Percentiles rank a stretch among this genome's conserved stretches.
phyloP scores from a whole-genome alignment of 2,797 vertebrate genomes.

The Rhynchonycteris naso region DNA sequence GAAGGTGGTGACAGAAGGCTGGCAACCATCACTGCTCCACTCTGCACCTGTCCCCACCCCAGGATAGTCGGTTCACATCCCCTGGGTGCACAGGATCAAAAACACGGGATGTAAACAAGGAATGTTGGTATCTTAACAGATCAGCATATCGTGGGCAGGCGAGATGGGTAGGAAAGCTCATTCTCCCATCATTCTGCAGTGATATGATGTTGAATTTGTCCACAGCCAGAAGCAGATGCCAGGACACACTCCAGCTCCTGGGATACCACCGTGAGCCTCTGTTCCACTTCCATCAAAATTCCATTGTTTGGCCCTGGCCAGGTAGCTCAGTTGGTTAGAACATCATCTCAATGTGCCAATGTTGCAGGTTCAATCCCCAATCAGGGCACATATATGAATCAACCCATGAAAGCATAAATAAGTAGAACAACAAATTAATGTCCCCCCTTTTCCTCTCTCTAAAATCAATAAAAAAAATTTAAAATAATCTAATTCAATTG shows the following conservation, averaged over 20 bases:
- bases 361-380: no score
- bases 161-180: neutral
- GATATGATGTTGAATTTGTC: neutral
- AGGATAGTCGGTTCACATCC: neutral
- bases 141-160: neutral
- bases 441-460: no score
- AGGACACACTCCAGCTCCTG: neutral
- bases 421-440: no score
- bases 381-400: no score
- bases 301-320: neutral
- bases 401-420: no score
- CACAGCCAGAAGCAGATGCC: neutral
- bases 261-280: neutral
- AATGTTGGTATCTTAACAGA: neutral
- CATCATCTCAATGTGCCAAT: no score
- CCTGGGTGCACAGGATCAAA: neutral
- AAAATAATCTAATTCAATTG: neutral
- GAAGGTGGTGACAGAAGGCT: neutral
- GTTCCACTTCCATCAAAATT: neutral
- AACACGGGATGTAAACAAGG: neutral
- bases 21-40: neutral
- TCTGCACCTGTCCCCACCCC: neutral
- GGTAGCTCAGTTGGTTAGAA: no score
- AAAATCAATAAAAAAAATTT: no score
- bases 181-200: neutral